Evolutionary conservation across 2,113 vertebrate genomes (phyloP), one percentile per base, ranked within the genome.

Genomic region (Bufo bufo): DNA sequence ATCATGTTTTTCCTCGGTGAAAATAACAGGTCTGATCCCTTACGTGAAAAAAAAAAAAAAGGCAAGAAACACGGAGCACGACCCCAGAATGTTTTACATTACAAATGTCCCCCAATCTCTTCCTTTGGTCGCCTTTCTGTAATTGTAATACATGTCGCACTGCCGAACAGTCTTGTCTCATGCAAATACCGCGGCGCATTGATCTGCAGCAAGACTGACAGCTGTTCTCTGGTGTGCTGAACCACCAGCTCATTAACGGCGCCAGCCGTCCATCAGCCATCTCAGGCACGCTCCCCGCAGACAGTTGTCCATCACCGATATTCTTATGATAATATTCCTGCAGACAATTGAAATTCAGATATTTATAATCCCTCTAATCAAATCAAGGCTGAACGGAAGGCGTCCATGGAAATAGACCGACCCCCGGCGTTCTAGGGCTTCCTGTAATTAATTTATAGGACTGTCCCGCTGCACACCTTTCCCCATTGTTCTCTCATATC

Each of bases 121-220:
- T 63, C 61, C 49, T 63, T 78, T 58, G 82, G 72, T 84, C 12
- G 81, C 56, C 52, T 77, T 77, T 77, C 81, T 69, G 71, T 16
- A 77, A 61, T 84, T 77, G 58, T 65, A 43, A 78, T 89, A 52
- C 74, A 43, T 45, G 49, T 78, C 82, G 49, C n/a, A n/a, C 63
- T 69, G 33, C 72, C 10, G 63, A 84, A 63, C 72, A 23, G 58
- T 69, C 72, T 50, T 78, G 72, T 69, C 74, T 84, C 82, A 84
- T 89, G 82, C 87, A 89, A 89, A 89, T 89, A 78, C 61, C 58
- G 81, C 59, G 77, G 66, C 72, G 19, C 82, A 89, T 89, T 89
- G 87, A 89, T 89, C 78, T 89, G 87, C 19, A 89, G 82, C 33
- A 56, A 66, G 87, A 78, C 87, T 89, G 87, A 89, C 87, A 89